phyloP scores from a whole-genome alignment of 2,797 vertebrate species.

The Sardinella longiceps region DNA sequence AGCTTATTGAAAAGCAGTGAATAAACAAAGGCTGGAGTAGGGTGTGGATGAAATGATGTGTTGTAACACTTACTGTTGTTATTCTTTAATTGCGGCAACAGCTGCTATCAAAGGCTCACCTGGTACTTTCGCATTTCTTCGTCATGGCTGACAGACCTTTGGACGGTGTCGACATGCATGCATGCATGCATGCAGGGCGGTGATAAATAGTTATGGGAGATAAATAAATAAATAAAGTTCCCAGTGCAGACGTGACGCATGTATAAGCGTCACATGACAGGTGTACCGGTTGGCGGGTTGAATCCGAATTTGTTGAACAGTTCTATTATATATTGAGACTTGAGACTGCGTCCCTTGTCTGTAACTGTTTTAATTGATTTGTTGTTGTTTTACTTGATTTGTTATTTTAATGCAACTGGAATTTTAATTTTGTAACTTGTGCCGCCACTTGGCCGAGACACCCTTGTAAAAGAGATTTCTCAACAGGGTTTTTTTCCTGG shows the following conservation, averaged over 20 bases:
- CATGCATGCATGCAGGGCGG: background rate
- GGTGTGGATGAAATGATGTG: constrained; percentile 45
- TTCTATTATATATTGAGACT: no score
- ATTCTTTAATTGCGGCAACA: constrained; percentile 76
- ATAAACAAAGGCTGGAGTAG: background rate
- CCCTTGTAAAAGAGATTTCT: no score
- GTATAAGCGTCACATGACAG: constrained; percentile 23
- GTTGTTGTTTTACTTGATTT: no score
- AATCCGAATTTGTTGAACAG: constrained; percentile 53
- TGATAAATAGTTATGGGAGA: background rate
- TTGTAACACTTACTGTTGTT: constrained; percentile 65
- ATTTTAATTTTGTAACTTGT: no score
- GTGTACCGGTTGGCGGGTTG: constrained; percentile 5
- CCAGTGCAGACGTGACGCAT: background rate
- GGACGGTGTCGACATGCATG: constrained; percentile 9
- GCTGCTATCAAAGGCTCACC: constrained; percentile 64
- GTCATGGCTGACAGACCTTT: constrained; percentile 24
- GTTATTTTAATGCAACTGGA: no score
- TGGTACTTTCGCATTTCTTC: constrained; percentile 55
- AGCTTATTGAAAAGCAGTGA: background rate
- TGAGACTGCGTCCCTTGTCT: no score
- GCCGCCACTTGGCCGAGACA: no score
- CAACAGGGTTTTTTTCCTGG: no score
- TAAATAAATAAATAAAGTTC: background rate
- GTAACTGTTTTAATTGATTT: no score